These are phyloP conservation scores for Drosophila navojoa DNA, from an alignment of 1,140 invertebrate genomes.

Conservation along the genomic window DNA sequence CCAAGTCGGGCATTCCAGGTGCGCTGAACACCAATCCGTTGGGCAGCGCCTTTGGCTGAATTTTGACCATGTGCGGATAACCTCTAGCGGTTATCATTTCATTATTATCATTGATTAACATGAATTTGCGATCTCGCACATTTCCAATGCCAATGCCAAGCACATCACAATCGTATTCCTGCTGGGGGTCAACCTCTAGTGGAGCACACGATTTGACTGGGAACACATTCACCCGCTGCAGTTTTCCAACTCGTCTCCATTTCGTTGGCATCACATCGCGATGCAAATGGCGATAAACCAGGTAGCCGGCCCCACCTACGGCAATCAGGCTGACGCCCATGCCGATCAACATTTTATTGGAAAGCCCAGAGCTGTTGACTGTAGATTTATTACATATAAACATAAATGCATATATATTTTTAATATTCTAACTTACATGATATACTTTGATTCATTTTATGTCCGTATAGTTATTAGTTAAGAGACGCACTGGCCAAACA, in stretches of 20 bases:
- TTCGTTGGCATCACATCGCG: constrained; percentile 66
- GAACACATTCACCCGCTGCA: constrained; percentile 84
- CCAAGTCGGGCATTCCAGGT: constrained; percentile 84
- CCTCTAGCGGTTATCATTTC: constrained; percentile 85
- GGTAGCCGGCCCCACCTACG: constrained; percentile 53
- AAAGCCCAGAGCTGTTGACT: constrained; percentile 24
- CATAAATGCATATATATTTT: not conserved
- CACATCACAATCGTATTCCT: constrained; percentile 83
- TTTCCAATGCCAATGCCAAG: constrained; percentile 84
- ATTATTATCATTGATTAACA: constrained; percentile 85
- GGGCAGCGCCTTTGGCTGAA: constrained; percentile 79
- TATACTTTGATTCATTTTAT: constrained; percentile 61
- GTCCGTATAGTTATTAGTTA: constrained; percentile 52
- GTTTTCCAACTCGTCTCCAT: constrained; percentile 84
- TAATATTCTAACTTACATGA: constrained; percentile 78
- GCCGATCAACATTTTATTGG: constrained; percentile 47
- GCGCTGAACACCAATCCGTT: constrained; percentile 79
- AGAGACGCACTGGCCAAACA: not conserved
- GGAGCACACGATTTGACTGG: constrained; percentile 86
- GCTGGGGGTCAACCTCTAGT: constrained; percentile 65
- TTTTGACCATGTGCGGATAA: constrained; percentile 85
- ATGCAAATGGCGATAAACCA: constrained; percentile 64
- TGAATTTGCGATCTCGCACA: constrained; percentile 84
- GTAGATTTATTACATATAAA: not conserved
- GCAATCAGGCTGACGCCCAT: constrained; percentile 58